phyloP scores from a whole-genome alignment of 2,797 vertebrate species.

The Leptatherina wallacei region DNA sequence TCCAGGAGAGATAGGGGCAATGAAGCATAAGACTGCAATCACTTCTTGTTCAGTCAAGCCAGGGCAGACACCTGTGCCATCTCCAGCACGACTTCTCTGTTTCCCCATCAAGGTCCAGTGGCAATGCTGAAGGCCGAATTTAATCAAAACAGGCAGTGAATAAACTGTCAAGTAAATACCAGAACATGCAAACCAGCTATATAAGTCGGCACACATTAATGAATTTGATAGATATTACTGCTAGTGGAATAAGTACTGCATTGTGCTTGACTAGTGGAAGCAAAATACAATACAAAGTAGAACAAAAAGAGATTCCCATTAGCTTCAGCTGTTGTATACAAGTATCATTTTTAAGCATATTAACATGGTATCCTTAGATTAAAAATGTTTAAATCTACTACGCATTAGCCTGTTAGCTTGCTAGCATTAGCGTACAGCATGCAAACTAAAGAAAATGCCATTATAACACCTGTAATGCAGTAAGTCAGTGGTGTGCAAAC shows the following conservation, averaged over 20 bases:
- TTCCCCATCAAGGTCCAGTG: conserved; percentile 12
- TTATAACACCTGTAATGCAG: no score
- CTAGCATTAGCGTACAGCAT: background rate
- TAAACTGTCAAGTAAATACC: conserved; percentile 42
- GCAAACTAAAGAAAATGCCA: background rate
- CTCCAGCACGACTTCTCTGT: conserved; percentile 31
- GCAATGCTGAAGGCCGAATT: conserved; percentile 39
- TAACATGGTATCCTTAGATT: background rate
- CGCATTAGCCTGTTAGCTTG: background rate
- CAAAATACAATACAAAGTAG: background rate
- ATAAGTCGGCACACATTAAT: conserved; percentile 9
- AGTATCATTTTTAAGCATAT: background rate
- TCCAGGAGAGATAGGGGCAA: conserved; percentile 58
- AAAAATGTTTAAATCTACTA: background rate
- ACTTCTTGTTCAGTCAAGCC: conserved; percentile 66
- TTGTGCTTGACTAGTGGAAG: background rate
- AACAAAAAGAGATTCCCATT: background rate
- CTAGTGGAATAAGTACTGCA: conserved; percentile 19
- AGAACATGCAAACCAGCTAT: conserved; percentile 32
- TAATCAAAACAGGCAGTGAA: conserved; percentile 61
- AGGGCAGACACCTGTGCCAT: conserved; percentile 58
- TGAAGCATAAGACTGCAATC: conserved; percentile 69
- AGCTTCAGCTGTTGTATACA: no score
- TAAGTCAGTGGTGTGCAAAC: background rate
- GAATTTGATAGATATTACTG: conserved; percentile 17